Evolutionary conservation across 1,140 invertebrate genomes (phyloP).

Genomic region (Sinella curviseta): DNA sequence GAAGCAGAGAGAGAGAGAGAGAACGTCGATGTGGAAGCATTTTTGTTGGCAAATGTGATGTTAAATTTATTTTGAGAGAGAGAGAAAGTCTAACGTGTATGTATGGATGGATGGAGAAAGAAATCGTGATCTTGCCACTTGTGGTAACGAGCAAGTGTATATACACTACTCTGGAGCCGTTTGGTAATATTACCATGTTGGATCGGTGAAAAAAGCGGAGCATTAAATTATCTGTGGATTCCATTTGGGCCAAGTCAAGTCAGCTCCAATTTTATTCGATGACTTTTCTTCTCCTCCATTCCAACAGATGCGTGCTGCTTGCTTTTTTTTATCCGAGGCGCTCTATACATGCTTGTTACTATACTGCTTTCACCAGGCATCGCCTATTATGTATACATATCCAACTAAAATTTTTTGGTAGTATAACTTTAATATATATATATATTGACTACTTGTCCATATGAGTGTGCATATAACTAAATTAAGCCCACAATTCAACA

Average conservation of each 20-base stretch:
- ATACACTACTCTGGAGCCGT: too few relatives aligned
- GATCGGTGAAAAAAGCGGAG: not conserved
- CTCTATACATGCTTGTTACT: too few relatives aligned
- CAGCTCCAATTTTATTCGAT: conserved; percentile 23
- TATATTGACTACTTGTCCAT: too few relatives aligned
- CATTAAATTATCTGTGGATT: conserved; percentile 27
- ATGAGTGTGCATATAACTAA: too few relatives aligned
- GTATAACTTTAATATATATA: too few relatives aligned
- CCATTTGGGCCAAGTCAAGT: conserved; percentile 22
- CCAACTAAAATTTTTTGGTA: not conserved
- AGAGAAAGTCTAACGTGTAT: not conserved
- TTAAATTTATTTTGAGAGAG: not conserved
- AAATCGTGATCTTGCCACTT: conserved; percentile 24
- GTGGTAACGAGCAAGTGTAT: conserved; percentile 18
- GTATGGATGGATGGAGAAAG: conserved; percentile 1
- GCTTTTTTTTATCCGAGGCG: not conserved
- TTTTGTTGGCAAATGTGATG: not conserved
- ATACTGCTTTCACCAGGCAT: not conserved
- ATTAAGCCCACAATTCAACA: not conserved
- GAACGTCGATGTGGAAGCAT: too few relatives aligned
- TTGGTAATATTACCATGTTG: not conserved
- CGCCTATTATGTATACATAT: not conserved
- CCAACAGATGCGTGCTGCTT: conserved; percentile 19
- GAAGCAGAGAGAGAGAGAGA: too few relatives aligned
- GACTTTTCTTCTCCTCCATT: conserved; percentile 16